Evolutionary conservation across 2,113 vertebrate species (phyloP), one percentile per base, ranked within the genome.

Genomic region (Craseonycteris thonglongyai): DNA sequence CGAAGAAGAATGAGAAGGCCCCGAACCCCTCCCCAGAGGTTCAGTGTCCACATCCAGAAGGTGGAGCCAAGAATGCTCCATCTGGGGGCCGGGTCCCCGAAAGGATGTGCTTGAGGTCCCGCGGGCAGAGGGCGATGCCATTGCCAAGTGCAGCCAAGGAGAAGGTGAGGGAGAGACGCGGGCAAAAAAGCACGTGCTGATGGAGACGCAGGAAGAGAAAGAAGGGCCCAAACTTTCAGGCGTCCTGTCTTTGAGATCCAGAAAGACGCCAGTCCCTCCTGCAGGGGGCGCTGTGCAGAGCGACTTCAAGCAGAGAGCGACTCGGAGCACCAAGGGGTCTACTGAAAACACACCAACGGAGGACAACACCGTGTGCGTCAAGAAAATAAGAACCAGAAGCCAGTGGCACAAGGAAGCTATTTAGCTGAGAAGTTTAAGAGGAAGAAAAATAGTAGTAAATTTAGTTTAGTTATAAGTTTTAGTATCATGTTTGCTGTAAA

Each of bases 381-480:
- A 71, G 71, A 95, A 49, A 69, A 54, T 56, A 19, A 96, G 96
- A 59, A 93, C 92, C 42, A 92, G 96, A 76, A 81, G 94, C n/a
- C 45, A 1, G 14, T 51, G 16, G 30, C 33, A 61, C 40, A 21
- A 3, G n/a, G 40, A 90, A 71, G 82, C 54, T 26, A 14, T 28
- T n/a, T 74, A 79, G 78, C 61, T 19, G 18, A 63, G 51, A 86
- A 38, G 47, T 11, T 30, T 24, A 40, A 33, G 19, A 15, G 26
- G 33, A 21, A 0, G 7, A 4, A 26, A 35, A 9, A 35, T n/a
- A 1, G 35, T n/a, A 33, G n/a, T 15, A 10, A 40, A 30, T n/a
- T 49, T 40, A 51, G 33, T 49, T 90, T 74, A 42, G 18, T 30
- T 45, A 9, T 49, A 59, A 69, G 7, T 42, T 59, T 19, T n/a